A percentile compares a stretch with the other conserved stretches of the same genome.
Conservation (phyloP, 2,888 invertebrate genomes). For the Mellilla xanthometata region DNA sequence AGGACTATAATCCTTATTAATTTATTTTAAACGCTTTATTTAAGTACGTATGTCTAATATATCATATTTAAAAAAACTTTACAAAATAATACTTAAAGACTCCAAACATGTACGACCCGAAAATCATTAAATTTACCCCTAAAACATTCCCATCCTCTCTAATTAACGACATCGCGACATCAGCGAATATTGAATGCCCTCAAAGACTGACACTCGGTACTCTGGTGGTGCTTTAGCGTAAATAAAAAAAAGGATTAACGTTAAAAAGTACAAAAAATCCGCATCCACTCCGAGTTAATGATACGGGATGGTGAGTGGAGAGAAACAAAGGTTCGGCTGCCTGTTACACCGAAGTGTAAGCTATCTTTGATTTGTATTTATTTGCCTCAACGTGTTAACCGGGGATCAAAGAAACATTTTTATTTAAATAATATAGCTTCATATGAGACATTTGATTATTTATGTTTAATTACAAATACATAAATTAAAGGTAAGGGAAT, state of each 20-base stretch:
- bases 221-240: constrained; percentile 52
- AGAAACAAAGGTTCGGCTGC: constrained; percentile 70
- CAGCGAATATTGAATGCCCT: constrained; percentile 57
- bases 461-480: no score
- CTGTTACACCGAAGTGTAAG: constrained; percentile 55
- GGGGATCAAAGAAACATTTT: no score
- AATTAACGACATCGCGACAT: constrained; percentile 56
- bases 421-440: no score
- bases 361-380: no score
- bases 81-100: not conserved
- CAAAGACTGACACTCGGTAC: constrained; percentile 66
- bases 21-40: no score
- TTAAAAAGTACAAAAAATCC: constrained; percentile 74
- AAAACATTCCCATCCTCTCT: constrained; percentile 25
- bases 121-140: constrained; percentile 4
- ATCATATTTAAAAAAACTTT: not conserved
- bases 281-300: constrained; percentile 81
- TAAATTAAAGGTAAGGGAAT: no score
- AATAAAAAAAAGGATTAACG: constrained; percentile 76
- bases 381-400: no score
- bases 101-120: not conserved
- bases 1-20: no score
- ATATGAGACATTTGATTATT: no score
- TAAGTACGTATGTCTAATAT: not conserved
- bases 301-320: constrained; percentile 78